Percentiles rank a stretch among this genome's conserved stretches.
phyloP scores from a whole-genome alignment of 2,888 invertebrate genomes.

The Caenorhabditis zanzibari region DNA sequence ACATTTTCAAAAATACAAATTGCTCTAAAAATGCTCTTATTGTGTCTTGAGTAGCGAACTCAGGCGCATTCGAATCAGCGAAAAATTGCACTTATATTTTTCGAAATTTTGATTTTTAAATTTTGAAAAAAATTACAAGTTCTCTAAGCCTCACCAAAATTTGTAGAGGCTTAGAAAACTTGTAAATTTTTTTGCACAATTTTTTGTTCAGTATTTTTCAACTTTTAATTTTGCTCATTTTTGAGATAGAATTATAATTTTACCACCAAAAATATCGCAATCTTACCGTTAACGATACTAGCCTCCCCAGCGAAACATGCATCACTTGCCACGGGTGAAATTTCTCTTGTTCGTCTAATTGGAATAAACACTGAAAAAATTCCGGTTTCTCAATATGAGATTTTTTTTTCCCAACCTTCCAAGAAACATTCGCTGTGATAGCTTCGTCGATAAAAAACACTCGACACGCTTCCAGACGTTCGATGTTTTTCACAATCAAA shows the following conservation, averaged over 20 bases:
- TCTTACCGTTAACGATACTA: conserved; percentile 23
- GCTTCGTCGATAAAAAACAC: conserved; percentile 50
- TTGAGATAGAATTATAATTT: background rate
- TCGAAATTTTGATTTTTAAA: no score
- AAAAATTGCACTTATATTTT: no score
- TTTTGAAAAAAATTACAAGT: no score
- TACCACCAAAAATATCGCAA: background rate
- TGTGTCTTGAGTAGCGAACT: no score
- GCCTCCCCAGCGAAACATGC: conserved; percentile 46
- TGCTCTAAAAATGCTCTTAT: no score
- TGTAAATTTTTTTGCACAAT: no score
- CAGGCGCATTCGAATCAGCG: no score
- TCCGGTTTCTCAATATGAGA: background rate
- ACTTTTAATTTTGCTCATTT: background rate
- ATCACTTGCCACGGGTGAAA: conserved; percentile 61
- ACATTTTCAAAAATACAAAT: no score
- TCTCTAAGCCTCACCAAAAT: background rate
- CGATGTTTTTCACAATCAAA: conserved; percentile 55
- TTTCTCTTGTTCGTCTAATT: conserved; percentile 20
- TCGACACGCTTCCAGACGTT: background rate
- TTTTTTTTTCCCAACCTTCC: background rate
- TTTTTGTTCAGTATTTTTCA: background rate
- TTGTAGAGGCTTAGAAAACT: no score
- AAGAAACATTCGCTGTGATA: conserved; percentile 24
- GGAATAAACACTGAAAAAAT: conserved; percentile 49